Percentiles rank a stretch among this genome's conserved stretches.
Evolutionary conservation across 1,140 invertebrate species (phyloP).

Genomic region (Papilio polyxenes): DNA sequence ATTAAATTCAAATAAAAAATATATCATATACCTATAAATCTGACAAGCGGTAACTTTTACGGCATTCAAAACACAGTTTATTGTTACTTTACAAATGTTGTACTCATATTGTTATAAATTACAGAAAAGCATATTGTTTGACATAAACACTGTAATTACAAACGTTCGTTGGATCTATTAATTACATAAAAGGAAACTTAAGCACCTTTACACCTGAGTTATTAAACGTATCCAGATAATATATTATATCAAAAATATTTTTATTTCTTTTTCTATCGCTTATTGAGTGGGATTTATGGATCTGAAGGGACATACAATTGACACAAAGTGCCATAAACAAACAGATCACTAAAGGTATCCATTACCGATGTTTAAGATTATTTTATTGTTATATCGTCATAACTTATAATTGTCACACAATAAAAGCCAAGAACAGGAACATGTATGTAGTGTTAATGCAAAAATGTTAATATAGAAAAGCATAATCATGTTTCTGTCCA

Average conservation of each 20-base stretch:
- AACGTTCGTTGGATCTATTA: slow-evolving; percentile 12
- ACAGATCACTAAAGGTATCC: slow-evolving; percentile 23
- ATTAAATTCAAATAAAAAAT: neutral
- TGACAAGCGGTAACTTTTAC: neutral
- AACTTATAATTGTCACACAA: slow-evolving; percentile 2
- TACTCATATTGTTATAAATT: slow-evolving; percentile 25
- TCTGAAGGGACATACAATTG: slow-evolving; percentile 12
- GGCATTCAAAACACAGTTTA: neutral
- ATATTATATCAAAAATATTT: slow-evolving; percentile 33
- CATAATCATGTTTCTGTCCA: neutral
- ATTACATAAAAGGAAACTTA: slow-evolving; percentile 36
- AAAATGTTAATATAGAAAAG: neutral
- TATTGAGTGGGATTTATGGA: slow-evolving; percentile 30
- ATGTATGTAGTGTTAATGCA: slow-evolving; percentile 13
- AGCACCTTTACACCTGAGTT: slow-evolving; percentile 16
- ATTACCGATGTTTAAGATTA: neutral
- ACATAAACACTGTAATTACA: slow-evolving; percentile 33
- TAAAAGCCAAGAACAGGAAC: neutral
- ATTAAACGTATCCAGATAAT: slow-evolving; percentile 29
- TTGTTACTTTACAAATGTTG: slow-evolving; percentile 6
- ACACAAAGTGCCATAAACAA: slow-evolving; percentile 21
- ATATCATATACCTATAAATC: neutral
- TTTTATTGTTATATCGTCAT: slow-evolving; percentile 5
- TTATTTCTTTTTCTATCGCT: slow-evolving; percentile 30
- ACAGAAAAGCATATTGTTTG: slow-evolving; percentile 32